phyloP scores from a whole-genome alignment of 2,113 vertebrate genomes.

The Plestiodon gilberti region DNA sequence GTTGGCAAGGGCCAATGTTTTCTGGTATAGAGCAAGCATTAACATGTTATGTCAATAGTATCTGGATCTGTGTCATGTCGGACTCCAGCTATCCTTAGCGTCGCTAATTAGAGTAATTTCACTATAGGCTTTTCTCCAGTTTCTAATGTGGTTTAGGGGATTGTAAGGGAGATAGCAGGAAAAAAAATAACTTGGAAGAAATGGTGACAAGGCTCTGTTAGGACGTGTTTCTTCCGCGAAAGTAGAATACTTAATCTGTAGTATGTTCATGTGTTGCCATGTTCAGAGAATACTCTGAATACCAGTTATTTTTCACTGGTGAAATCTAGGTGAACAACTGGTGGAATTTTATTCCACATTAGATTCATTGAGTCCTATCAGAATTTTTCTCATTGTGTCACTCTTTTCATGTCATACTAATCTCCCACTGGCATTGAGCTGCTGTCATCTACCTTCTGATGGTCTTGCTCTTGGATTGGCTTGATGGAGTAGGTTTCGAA shows the following conservation, averaged over 20 bases:
- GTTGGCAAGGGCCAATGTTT: constrained; percentile 53
- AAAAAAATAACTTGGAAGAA: constrained; percentile 35
- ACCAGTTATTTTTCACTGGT: constrained; percentile 19
- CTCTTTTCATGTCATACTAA: not conserved
- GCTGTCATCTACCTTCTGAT: not conserved
- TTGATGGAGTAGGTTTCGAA: not conserved
- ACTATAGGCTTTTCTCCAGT: constrained; percentile 39
- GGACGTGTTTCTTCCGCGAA: constrained; percentile 6
- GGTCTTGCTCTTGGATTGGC: not conserved
- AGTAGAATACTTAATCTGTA: not conserved
- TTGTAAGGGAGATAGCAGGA: not conserved
- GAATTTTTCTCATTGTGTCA: not conserved
- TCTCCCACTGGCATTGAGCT: not conserved
- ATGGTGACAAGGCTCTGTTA: constrained; percentile 21
- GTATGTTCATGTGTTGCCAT: not conserved
- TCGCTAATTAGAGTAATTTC: constrained; percentile 66
- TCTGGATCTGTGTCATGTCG: constrained; percentile 45
- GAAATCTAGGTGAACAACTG: constrained; percentile 16
- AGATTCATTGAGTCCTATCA: not conserved
- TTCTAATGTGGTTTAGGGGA: constrained; percentile 36
- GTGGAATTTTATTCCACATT: not conserved
- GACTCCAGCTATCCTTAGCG: constrained; percentile 41
- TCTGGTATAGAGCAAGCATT: constrained; percentile 56
- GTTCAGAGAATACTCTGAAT: not conserved
- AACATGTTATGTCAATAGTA: constrained; percentile 59